Evolutionary conservation across 1,140 invertebrate species (phyloP).

Genomic region (Dreissena rostriformis): DNA sequence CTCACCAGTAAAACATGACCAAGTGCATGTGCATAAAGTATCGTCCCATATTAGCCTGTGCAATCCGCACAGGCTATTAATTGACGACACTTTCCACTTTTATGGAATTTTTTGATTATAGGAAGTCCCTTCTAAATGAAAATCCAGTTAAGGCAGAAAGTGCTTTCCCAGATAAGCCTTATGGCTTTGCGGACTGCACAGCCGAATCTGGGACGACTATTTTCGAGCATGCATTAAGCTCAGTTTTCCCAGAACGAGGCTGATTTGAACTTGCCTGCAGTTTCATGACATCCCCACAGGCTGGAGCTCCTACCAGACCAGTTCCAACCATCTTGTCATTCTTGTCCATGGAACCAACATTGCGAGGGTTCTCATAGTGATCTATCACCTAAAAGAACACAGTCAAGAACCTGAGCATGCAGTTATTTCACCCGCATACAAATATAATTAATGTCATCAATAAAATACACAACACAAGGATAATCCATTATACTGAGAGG

Average conservation of each 20-base stretch:
- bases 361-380: constrained; percentile 99
- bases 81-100: too few species aligned
- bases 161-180: neutral
- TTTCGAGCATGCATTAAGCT: too few species aligned
- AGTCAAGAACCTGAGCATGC: neutral
- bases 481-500: neutral
- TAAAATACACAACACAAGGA: neutral
- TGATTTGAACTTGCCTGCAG: constrained; percentile 88
- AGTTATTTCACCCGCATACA: neutral
- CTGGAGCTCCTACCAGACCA: constrained; percentile 98
- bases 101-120: too few species aligned
- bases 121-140: too few species aligned
- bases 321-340: constrained; percentile 97
- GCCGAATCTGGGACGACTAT: too few species aligned
- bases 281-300: constrained; percentile 99
- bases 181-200: neutral
- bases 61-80: too few species aligned
- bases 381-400: constrained; percentile 91
- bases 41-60: too few species aligned
- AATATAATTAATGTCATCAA: neutral
- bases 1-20: too few species aligned
- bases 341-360: constrained; percentile 99
- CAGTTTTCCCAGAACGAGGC: too few species aligned
- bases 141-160: too few species aligned
- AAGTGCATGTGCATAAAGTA: too few species aligned